Conservation (phyloP, 2,113 vertebrate species). For the Macroglossus sobrinus region DNA sequence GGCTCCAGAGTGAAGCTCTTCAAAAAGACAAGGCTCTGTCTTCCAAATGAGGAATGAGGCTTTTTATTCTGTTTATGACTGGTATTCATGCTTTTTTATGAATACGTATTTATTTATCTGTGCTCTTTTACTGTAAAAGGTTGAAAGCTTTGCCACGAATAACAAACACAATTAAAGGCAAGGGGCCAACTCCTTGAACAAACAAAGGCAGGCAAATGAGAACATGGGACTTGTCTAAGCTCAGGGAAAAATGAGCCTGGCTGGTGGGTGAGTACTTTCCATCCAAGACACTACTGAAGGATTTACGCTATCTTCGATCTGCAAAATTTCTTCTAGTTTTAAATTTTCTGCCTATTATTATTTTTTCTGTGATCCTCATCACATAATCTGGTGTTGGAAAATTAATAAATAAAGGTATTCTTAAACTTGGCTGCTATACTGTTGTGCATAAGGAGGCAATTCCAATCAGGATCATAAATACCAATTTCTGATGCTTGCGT, state of each 20-base stretch:
- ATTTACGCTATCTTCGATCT: background rate
- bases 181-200: background rate
- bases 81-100: background rate
- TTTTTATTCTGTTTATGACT: background rate
- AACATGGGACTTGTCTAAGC: background rate
- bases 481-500: background rate
- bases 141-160: background rate
- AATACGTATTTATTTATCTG: background rate
- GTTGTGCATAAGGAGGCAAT: background rate
- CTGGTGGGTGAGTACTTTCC: rapidly evolving
- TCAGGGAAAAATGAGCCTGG: background rate
- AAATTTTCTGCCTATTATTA: background rate
- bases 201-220: background rate
- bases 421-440: background rate
- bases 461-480: background rate
- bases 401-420: background rate
- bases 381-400: background rate
- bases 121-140: background rate
- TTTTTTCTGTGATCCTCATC: background rate
- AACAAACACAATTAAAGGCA: background rate
- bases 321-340: background rate
- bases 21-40: background rate
- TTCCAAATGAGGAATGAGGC: background rate
- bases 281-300: background rate
- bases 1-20: background rate